Evolutionary conservation across 2,888 invertebrate genomes (phyloP).

Genomic region (Helobdella robusta): DNA sequence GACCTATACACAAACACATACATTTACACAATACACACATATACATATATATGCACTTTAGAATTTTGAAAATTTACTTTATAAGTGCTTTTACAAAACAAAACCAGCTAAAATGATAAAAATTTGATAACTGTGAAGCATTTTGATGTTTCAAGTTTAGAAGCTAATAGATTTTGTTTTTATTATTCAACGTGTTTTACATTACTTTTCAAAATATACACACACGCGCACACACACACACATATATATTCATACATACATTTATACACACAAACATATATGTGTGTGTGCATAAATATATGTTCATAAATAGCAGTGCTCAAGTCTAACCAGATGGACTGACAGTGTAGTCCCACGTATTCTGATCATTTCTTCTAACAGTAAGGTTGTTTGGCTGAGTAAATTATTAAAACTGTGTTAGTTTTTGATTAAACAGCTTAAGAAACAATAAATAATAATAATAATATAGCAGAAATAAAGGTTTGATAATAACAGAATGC

Average conservation of each 20-base stretch:
- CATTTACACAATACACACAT: no score
- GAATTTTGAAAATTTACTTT: no score
- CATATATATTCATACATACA: no score
- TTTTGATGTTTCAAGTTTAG: background rate
- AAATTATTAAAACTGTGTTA: constrained; percentile 22
- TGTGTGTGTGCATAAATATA: no score
- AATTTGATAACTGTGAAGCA: background rate
- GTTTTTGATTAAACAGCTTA: background rate
- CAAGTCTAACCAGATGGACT: constrained; percentile 18
- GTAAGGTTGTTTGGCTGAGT: constrained; percentile 91
- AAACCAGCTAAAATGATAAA: no score
- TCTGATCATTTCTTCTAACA: constrained; percentile 89
- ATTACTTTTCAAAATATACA: background rate
- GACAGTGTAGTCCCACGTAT: constrained; percentile 90
- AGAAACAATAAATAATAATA: background rate
- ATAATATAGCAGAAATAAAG: background rate
- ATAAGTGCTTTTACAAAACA: no score
- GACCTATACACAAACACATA: no score
- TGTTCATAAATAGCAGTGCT: no score
- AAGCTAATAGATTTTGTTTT: background rate
- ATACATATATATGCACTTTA: no score
- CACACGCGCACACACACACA: background rate
- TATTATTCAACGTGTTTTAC: background rate
- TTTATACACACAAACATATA: no score
- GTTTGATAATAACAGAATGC: no score